phyloP scores from a whole-genome alignment of 2,113 vertebrate species.

The Rattus rattus region DNA sequence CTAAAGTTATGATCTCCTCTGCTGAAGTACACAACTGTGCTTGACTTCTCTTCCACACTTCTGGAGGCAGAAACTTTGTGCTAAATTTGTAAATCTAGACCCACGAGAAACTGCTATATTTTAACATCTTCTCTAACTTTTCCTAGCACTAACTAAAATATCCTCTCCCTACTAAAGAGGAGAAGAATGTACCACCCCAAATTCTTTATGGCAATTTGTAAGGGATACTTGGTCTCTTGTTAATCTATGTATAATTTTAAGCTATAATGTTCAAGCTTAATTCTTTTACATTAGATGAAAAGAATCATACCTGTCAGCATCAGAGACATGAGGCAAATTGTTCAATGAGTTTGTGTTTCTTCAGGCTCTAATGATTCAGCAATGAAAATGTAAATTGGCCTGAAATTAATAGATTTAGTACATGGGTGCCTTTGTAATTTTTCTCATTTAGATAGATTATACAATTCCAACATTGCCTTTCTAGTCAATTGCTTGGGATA shows the following conservation, averaged over 20 bases:
- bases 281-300: neutral
- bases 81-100: slow-evolving; percentile 27
- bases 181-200: neutral
- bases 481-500: neutral
- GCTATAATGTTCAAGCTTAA: neutral
- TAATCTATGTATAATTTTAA: slow-evolving; percentile 5
- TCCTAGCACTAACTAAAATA: neutral
- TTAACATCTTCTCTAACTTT: neutral
- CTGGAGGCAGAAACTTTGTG: neutral
- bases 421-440: slow-evolving; percentile 10
- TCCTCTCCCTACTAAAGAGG: neutral
- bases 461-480: neutral
- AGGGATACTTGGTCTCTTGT: neutral
- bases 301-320: neutral
- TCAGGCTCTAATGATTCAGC: slow-evolving; percentile 28
- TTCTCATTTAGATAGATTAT: slow-evolving; percentile 45
- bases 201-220: neutral
- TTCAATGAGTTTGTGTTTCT: slow-evolving; percentile 23
- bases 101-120: neutral
- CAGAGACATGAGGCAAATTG: neutral
- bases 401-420: slow-evolving; percentile 34
- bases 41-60: neutral
- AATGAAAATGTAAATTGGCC: neutral
- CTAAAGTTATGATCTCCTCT: neutral
- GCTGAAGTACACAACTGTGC: neutral